Evolutionary conservation across 2,888 invertebrate species (phyloP).

Genomic region (Hermodice carunculata): DNA sequence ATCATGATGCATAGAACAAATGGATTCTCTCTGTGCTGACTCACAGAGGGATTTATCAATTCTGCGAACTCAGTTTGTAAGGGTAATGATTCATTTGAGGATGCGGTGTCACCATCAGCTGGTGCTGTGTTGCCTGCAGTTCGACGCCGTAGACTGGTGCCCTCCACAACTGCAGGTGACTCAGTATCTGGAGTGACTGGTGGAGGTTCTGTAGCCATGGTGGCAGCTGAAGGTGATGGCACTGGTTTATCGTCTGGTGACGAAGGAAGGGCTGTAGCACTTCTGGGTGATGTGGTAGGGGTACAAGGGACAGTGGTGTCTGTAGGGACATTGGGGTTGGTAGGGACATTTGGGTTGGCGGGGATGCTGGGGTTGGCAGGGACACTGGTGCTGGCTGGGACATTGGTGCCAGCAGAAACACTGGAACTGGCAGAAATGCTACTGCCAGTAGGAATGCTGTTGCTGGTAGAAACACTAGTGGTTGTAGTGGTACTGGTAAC

Average conservation of each 20-base stretch:
- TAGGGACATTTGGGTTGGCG: too few relatives aligned
- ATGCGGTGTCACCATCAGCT: neutral
- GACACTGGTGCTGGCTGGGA: neutral
- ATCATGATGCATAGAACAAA: conserved; percentile 4
- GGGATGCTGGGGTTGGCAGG: neutral
- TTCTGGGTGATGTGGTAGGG: too few relatives aligned
- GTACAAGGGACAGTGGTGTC: too few relatives aligned
- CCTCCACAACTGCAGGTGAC: too few relatives aligned
- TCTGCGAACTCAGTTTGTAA: too few relatives aligned
- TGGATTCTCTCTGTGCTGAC: conserved; percentile 8
- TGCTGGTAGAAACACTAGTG: neutral
- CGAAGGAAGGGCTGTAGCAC: too few relatives aligned
- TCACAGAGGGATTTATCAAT: too few relatives aligned
- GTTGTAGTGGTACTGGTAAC: neutral
- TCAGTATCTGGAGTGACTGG: too few relatives aligned
- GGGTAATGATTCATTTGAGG: neutral
- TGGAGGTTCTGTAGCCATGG: neutral
- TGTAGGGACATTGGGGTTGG: too few relatives aligned
- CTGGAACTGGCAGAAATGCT: neutral
- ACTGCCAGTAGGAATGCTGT: neutral
- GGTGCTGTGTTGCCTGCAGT: neutral
- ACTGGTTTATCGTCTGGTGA: too few relatives aligned
- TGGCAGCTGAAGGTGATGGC: neutral
- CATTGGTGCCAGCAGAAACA: neutral
- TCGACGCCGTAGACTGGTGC: too few relatives aligned